A percentile compares a stretch with the other conserved stretches of the same genome.
Evolutionary conservation across 2,888 invertebrate genomes (phyloP).

Genomic region (Tenthredo distinguenda): DNA sequence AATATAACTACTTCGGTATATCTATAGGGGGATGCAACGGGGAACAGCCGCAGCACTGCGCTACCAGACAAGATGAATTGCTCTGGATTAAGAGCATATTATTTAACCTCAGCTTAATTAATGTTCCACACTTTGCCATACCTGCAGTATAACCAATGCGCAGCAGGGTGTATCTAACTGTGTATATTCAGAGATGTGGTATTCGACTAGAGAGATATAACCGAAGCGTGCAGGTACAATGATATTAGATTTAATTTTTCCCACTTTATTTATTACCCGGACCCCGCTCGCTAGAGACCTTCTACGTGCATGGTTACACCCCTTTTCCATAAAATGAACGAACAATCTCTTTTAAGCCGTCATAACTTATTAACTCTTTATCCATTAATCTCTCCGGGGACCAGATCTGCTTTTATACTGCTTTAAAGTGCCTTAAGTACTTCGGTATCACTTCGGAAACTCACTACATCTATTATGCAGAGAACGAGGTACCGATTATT

Average conservation of each 20-base stretch:
- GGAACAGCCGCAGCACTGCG: conserved; percentile 26
- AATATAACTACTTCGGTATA: background rate
- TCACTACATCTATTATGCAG: background rate
- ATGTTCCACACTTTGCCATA: conserved; percentile 55
- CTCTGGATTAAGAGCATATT: conserved; percentile 65
- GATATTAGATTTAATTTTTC: background rate
- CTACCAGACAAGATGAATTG: conserved; percentile 57
- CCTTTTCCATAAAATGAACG: conserved; percentile 4
- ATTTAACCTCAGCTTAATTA: conserved; percentile 66
- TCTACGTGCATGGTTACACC: background rate
- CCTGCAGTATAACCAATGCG: conserved; percentile 11
- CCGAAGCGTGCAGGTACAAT: background rate
- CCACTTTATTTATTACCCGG: conserved; percentile 8
- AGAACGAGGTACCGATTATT: background rate
- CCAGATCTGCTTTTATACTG: conserved; percentile 6
- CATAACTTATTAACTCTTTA: conserved; percentile 28
- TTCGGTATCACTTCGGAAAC: background rate
- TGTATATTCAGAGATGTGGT: background rate
- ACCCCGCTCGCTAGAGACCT: background rate
- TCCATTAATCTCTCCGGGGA: conserved; percentile 21
- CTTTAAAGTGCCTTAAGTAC: background rate
- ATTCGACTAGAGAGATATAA: background rate
- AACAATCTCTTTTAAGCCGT: conserved; percentile 1
- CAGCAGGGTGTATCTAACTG: background rate
- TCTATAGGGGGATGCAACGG: background rate